Percentiles rank a stretch among this genome's conserved stretches.
Conservation (phyloP, 2,797 vertebrate genomes). For the Paedocypris micromegethes region DNA sequence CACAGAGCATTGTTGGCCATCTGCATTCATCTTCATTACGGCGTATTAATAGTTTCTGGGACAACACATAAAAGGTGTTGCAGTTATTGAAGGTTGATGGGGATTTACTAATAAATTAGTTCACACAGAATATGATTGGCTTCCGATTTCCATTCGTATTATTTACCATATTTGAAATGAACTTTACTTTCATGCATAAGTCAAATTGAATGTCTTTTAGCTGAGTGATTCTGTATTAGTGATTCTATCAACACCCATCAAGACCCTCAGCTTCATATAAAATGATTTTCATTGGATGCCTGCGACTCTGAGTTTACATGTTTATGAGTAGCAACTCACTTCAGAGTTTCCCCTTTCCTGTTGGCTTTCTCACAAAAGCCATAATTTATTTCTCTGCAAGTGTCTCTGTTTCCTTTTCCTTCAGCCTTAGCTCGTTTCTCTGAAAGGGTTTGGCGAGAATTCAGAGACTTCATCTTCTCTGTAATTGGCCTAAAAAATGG, state of each 20-base stretch:
- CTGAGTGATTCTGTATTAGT: no score
- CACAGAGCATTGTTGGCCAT: constrained; percentile 36
- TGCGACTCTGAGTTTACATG: no score
- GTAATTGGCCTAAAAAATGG: constrained; percentile 28
- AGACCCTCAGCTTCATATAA: no score
- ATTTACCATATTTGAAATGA: no score
- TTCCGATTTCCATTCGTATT: no score
- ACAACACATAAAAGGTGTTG: constrained; percentile 48
- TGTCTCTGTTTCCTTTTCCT: constrained; percentile 14
- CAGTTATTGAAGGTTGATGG: constrained; percentile 24
- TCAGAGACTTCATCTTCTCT: constrained; percentile 28
- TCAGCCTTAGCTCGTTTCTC: constrained; percentile 9
- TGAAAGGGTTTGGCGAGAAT: constrained; percentile 33
- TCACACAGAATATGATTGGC: no score
- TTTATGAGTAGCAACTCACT: no score
- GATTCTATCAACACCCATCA: no score
- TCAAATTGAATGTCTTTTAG: no score
- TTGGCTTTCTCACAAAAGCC: not conserved
- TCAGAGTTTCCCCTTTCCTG: not conserved
- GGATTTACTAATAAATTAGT: constrained; percentile 36
- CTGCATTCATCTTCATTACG: constrained; percentile 66
- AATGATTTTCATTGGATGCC: no score
- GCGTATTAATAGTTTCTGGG: constrained; percentile 59
- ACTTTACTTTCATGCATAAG: no score
- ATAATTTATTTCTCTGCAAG: not conserved